Conservation (phyloP, 1,140 invertebrate species). For the Nomia melanderi region DNA sequence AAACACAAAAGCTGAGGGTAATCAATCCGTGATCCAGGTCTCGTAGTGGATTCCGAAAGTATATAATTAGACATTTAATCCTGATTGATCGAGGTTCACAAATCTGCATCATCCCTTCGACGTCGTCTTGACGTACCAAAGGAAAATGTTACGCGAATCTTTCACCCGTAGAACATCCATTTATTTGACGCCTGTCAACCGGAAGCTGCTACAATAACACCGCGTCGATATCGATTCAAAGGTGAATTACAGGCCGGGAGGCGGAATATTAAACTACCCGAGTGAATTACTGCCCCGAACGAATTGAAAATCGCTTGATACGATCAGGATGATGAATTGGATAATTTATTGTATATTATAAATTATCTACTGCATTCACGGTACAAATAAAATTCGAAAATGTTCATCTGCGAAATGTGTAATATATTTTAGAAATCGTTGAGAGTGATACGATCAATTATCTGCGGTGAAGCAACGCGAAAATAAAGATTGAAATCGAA, state of each 20-base stretch:
- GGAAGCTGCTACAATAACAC: constrained; percentile 3
- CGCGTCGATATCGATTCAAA: neutral
- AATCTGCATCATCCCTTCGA: constrained; percentile 3
- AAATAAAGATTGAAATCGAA: too few relatives aligned
- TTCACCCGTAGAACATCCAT: neutral
- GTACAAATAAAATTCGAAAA: too few relatives aligned
- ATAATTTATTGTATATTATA: neutral
- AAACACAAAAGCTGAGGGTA: neutral
- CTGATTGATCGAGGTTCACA: constrained; percentile 13
- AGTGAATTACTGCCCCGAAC: neutral
- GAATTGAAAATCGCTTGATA: too few relatives aligned
- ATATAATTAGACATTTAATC: neutral
- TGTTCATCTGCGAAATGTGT: too few relatives aligned
- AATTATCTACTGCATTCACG: neutral
- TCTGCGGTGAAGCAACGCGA: too few relatives aligned
- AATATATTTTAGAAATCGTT: too few relatives aligned
- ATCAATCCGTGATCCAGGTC: neutral
- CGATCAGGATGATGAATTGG: neutral
- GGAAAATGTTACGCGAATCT: neutral
- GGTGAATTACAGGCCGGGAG: neutral
- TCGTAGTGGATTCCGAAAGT: neutral
- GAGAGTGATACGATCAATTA: too few relatives aligned
- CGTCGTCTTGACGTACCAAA: neutral
- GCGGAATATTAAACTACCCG: neutral
- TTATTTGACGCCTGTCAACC: neutral